A percentile compares a stretch with the other conserved stretches of the same genome.
These are phyloP conservation scores for Heliocidaris tuberculata DNA, from an alignment of 35 echinoderm and acorn worm species.

Conservation along the genomic window DNA sequence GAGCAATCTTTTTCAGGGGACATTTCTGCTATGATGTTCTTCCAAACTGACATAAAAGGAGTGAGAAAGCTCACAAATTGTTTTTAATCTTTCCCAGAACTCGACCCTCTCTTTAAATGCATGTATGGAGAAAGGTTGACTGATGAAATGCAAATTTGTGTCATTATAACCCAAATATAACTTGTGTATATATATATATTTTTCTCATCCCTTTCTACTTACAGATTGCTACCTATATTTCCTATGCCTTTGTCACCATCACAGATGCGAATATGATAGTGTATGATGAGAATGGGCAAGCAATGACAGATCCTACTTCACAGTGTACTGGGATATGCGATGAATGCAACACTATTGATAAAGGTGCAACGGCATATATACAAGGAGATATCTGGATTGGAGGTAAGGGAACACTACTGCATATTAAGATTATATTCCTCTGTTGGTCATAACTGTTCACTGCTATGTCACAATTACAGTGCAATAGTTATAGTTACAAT, in stretches of 20 bases:
- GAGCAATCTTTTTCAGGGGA: no score
- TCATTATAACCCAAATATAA: no score
- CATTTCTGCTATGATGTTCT: no score
- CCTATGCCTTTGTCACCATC: not conserved
- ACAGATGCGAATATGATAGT: not conserved
- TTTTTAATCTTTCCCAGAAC: no score
- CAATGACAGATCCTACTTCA: not conserved
- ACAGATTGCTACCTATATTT: constrained; percentile 52
- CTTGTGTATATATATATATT: no score
- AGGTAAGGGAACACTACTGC: constrained; percentile 56
- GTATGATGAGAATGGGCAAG: constrained; percentile 29
- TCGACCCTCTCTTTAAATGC: no score
- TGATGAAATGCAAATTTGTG: no score
- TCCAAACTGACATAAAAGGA: no score
- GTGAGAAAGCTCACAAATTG: no score
- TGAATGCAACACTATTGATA: constrained; percentile 61
- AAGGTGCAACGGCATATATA: constrained; percentile 55
- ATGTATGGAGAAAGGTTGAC: no score
- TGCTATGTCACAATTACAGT: not conserved
- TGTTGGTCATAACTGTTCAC: not conserved
- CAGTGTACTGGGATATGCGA: constrained; percentile 62
- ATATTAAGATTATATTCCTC: not conserved
- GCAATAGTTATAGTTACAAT: no score
- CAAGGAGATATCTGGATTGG: constrained; percentile 90
- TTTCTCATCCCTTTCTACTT: no score